A percentile compares a stretch with the other conserved stretches of the same genome.
phyloP scores from a whole-genome alignment of 2,797 vertebrate genomes.

The Masticophis lateralis region DNA sequence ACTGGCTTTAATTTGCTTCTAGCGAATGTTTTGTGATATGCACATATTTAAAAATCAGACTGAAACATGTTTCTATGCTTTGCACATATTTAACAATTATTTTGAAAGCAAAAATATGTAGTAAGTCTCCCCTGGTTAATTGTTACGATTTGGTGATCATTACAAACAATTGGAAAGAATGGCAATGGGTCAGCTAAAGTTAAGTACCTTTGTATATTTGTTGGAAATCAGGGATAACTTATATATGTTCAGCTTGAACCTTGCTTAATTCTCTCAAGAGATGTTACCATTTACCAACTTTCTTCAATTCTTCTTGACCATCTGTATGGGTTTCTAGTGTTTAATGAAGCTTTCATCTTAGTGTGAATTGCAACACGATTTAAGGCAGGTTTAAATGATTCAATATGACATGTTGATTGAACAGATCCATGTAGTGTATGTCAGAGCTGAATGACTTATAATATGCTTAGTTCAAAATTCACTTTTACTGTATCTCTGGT shows the following conservation, averaged over 20 bases:
- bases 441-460: not conserved
- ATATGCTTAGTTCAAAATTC: not conserved
- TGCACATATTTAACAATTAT: not conserved
- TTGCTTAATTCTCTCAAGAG: not conserved
- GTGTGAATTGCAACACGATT: not conserved
- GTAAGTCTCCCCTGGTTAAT: not conserved
- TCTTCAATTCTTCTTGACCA: not conserved
- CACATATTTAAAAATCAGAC: constrained; percentile 14
- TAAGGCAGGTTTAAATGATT: not conserved
- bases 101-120: not conserved
- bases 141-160: not conserved
- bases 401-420: not conserved
- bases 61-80: constrained; percentile 19
- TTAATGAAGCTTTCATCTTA: not conserved
- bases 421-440: not conserved
- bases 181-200: not conserved
- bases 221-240: not conserved
- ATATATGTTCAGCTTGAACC: not conserved
- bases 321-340: not conserved
- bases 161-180: not conserved
- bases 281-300: not conserved
- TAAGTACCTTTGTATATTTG: not conserved
- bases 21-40: constrained; percentile 47
- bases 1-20: constrained; percentile 43
- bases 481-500: not conserved